These are phyloP conservation scores for Anableps anableps DNA, from an alignment of 2,797 vertebrate species.

Conservation along the genomic window DNA sequence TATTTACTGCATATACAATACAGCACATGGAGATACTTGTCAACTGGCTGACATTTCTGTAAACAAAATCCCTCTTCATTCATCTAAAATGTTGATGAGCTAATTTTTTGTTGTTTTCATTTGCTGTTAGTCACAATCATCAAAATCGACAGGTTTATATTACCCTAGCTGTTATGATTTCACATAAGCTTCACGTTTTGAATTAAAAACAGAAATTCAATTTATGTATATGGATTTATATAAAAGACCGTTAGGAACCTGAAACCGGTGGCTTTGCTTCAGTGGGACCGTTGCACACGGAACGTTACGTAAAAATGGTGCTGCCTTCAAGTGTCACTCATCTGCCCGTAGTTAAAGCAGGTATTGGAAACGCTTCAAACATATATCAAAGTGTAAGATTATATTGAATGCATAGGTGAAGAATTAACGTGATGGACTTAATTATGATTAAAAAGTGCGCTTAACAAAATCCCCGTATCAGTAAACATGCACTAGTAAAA, in stretches of 20 bases:
- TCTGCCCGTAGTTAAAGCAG: not conserved
- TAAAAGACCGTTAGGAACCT: conserved; percentile 40
- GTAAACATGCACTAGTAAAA: rapidly evolving
- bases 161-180: not conserved
- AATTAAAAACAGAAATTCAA: not conserved
- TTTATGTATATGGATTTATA: too few relatives aligned
- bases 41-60: not conserved
- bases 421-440: too few relatives aligned
- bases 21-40: not conserved
- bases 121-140: not conserved
- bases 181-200: not conserved
- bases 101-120: not conserved
- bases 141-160: not conserved
- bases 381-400: not conserved
- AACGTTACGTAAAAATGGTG: conserved; percentile 25
- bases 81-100: too few relatives aligned
- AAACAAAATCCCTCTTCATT: not conserved
- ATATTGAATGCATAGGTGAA: not conserved
- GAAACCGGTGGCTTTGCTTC: not conserved
- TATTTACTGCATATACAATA: not conserved
- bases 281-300: conserved; percentile 5
- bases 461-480: not conserved
- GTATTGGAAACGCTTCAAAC: rapidly evolving
- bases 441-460: not conserved
- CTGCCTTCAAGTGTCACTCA: conserved; percentile 18